A percentile compares a stretch with the other conserved stretches of the same genome.
These are phyloP conservation scores for Chrysolina oricalcia DNA, from an alignment of 2,888 invertebrate genomes.

Conservation along the genomic window DNA sequence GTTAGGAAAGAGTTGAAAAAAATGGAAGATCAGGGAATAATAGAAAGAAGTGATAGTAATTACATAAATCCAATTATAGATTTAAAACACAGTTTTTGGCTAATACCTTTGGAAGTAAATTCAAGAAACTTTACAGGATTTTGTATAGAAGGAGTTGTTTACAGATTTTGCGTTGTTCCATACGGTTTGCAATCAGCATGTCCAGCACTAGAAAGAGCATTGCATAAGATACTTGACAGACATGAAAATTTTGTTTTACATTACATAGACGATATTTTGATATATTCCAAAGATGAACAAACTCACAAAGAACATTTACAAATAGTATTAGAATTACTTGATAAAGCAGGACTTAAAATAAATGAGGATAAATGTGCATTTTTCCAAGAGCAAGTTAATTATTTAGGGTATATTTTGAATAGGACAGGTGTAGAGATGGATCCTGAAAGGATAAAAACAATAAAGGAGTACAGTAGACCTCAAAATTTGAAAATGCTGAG, in stretches of 20 bases:
- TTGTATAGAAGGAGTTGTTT: too few relatives aligned
- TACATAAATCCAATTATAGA: too few relatives aligned
- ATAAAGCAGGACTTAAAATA: conserved; percentile 59
- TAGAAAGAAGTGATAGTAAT: conserved; percentile 35
- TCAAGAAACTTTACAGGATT: too few relatives aligned
- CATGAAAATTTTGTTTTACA: conserved; percentile 32
- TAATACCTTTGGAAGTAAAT: too few relatives aligned
- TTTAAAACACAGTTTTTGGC: too few relatives aligned
- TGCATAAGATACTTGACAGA: conserved; percentile 38
- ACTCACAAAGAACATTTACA: too few relatives aligned
- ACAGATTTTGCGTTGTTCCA: conserved; percentile 57
- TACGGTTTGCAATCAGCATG: conserved; percentile 60
- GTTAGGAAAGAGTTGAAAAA: not conserved
- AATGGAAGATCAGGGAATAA: not conserved
- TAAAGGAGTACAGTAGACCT: conserved; percentile 57
- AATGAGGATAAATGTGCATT: conserved; percentile 62
- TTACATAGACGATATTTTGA: conserved; percentile 45
- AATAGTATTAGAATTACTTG: conserved; percentile 51
- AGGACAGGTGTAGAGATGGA: too few relatives aligned
- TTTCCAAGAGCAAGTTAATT: conserved; percentile 55
- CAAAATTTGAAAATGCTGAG: conserved; percentile 56
- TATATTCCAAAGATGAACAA: too few relatives aligned
- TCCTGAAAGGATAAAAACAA: too few relatives aligned
- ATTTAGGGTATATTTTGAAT: conserved; percentile 57
- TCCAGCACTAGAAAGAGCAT: conserved; percentile 32